Conservation (phyloP, 2,797 vertebrate species). For the Clarias pachynema region DNA sequence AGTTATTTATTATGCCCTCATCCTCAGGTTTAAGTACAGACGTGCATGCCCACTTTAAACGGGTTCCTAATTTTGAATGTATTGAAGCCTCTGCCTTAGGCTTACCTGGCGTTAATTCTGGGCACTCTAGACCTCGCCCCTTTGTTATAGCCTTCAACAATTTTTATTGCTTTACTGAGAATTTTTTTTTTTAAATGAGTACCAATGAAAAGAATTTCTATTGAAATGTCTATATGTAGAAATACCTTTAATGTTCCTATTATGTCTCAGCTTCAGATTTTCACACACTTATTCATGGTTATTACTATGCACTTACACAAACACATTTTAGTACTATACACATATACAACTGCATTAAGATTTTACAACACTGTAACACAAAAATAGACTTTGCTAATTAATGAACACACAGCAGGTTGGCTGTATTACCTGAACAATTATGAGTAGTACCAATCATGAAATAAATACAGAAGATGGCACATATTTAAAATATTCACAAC, state of each 20-base stretch:
- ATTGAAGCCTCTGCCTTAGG: constrained; percentile 23
- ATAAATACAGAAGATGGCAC: background rate
- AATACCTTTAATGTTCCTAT: background rate
- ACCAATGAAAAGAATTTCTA: background rate
- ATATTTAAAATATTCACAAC: background rate
- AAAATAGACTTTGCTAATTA: background rate
- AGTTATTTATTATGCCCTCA: constrained; percentile 52
- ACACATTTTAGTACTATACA: background rate
- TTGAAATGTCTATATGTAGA: background rate
- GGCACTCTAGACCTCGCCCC: background rate
- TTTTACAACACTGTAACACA: background rate
- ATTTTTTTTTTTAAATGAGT: too few relatives aligned
- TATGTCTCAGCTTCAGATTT: background rate
- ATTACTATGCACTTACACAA: background rate
- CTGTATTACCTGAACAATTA: background rate
- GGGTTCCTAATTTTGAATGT: background rate
- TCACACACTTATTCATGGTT: background rate
- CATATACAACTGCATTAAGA: background rate
- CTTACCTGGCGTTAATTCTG: background rate
- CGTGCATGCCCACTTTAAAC: constrained; percentile 21
- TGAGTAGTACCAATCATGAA: background rate
- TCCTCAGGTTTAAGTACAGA: constrained; percentile 36
- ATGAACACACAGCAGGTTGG: background rate
- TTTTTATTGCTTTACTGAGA: constrained; percentile 13
- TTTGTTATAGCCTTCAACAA: constrained; percentile 21